phyloP scores from a whole-genome alignment of 2,113 vertebrate species.

The Cettia cetti region DNA sequence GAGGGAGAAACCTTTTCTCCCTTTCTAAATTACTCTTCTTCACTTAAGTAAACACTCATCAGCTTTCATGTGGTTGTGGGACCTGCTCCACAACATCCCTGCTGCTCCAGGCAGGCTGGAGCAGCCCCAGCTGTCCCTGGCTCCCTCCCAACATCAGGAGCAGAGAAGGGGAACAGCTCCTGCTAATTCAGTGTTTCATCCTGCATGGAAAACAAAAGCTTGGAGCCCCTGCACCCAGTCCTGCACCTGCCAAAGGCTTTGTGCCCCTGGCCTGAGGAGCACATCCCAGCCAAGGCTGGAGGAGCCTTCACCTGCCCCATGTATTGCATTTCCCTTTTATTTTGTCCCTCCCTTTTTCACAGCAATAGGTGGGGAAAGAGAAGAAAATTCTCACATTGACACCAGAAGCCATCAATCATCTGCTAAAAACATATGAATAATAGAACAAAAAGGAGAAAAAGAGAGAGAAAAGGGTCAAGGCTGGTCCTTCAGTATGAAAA shows the following conservation, averaged over 20 bases:
- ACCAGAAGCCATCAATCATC: conserved; percentile 43
- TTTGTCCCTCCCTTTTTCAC: not conserved
- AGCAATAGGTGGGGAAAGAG: not conserved
- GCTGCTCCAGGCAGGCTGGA: not conserved
- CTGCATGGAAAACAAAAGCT: not conserved
- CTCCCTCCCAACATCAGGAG: rapidly evolving
- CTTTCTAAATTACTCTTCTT: not conserved
- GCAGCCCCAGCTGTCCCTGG: not conserved
- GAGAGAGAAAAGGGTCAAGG: not conserved
- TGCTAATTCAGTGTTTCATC: rapidly evolving
- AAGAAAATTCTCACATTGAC: not conserved
- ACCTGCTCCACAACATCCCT: not conserved
- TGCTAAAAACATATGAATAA: conserved; percentile 21
- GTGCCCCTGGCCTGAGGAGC: not conserved
- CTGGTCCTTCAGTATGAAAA: not conserved
- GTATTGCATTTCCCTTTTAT: not conserved
- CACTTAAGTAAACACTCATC: not conserved
- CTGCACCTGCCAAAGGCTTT: not conserved
- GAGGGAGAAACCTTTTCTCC: not conserved
- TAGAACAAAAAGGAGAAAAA: not conserved
- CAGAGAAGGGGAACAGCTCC: not conserved
- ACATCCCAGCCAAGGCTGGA: not conserved
- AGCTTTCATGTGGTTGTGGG: not conserved
- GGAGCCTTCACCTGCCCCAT: not conserved
- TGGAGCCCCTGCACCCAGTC: rapidly evolving